Conservation (phyloP, 2,888 invertebrate species). For the Noctua pronuba region DNA sequence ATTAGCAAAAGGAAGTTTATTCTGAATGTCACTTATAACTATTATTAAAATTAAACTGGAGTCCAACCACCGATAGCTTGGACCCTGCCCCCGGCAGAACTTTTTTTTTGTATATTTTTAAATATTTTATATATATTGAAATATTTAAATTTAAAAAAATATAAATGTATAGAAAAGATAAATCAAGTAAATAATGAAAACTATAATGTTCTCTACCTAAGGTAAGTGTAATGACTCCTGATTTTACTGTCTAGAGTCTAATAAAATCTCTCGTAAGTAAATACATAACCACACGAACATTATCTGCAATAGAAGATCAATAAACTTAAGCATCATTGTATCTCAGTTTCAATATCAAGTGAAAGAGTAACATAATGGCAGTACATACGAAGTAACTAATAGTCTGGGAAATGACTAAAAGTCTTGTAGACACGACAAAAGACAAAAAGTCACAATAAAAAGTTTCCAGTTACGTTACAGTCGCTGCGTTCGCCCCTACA, state of each 20-base stretch:
- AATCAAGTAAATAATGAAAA: not conserved
- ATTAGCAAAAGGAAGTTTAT: not conserved
- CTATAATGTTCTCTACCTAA: not conserved
- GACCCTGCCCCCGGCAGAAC: not conserved
- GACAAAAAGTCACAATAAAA: constrained; percentile 48
- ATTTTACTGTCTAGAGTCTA: not conserved
- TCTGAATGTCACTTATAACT: not conserved
- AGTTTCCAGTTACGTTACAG: constrained; percentile 43
- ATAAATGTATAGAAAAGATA: not conserved
- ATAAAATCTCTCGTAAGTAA: not conserved
- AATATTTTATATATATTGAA: not conserved
- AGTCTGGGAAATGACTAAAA: constrained; percentile 51
- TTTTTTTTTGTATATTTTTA: not conserved
- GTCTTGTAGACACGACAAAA: constrained; percentile 18
- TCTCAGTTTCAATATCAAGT: constrained; percentile 28
- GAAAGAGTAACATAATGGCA: constrained; percentile 39
- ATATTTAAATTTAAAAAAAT: not conserved
- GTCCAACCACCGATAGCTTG: not conserved
- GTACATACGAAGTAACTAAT: constrained; percentile 27
- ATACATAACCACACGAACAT: not conserved
- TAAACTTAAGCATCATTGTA: constrained; percentile 13
- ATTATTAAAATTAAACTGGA: not conserved
- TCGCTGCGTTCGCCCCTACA: constrained; percentile 38
- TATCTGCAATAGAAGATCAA: constrained; percentile 1
- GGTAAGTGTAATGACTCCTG: too few species aligned